A percentile compares a stretch with the other conserved stretches of the same genome.
Evolutionary conservation across 2,113 vertebrate genomes (phyloP).

Genomic region (Mustela nigripes): DNA sequence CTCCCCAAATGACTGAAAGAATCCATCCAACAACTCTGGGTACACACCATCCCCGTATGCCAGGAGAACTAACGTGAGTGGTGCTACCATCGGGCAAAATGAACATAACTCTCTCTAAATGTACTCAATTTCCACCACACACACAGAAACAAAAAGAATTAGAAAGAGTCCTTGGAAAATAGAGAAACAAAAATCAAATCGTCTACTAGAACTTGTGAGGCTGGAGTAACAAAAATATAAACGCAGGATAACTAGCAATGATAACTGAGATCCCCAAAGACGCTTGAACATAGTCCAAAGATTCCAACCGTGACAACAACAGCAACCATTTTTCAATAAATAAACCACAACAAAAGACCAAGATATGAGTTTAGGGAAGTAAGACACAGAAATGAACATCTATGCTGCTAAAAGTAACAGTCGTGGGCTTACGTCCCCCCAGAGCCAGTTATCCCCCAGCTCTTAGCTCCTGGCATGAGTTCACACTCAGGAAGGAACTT

Average conservation of each 20-base stretch:
- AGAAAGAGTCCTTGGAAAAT: slow-evolving; percentile 16
- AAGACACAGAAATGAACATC: neutral
- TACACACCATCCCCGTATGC: neutral
- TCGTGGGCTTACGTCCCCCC: too few relatives aligned
- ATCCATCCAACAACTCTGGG: neutral
- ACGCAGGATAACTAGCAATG: neutral
- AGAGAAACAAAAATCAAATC: slow-evolving; percentile 1
- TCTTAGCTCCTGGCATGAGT: neutral
- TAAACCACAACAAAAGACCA: neutral
- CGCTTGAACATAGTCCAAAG: neutral
- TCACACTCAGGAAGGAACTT: neutral
- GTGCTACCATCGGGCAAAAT: neutral
- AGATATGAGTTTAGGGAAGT: neutral
- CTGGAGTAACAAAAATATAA: neutral
- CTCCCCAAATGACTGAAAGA: neutral
- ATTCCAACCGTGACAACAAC: neutral
- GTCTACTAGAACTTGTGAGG: neutral
- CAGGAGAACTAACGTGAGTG: neutral
- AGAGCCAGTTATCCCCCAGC: neutral
- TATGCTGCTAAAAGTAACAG: neutral
- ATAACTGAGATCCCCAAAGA: neutral
- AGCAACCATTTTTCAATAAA: neutral
- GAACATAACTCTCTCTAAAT: neutral
- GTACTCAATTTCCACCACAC: neutral
- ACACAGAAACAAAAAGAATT: slow-evolving; percentile 35